Evolutionary conservation across 2,113 vertebrate species (phyloP).

Genomic region (Apodemus sylvaticus): DNA sequence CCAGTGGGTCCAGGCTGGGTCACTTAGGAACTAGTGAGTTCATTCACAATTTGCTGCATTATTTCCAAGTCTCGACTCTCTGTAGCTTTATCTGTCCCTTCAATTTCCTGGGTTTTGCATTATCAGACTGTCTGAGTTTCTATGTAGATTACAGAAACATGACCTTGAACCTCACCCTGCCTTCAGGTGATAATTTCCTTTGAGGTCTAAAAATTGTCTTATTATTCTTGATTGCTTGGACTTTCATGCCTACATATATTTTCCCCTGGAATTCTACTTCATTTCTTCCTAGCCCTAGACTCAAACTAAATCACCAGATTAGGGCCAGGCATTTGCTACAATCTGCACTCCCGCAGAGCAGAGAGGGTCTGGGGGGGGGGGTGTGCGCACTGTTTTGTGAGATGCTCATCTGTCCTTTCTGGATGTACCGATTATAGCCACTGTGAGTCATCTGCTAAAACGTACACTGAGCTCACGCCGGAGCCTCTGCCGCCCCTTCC

Average conservation of each 20-base stretch:
- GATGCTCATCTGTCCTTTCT: constrained; percentile 42
- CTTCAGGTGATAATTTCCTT: neutral
- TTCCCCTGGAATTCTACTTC: neutral
- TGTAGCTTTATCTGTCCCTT: neutral
- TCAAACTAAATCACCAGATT: neutral
- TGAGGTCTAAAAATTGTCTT: neutral
- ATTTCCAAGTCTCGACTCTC: neutral
- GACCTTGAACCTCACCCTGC: neutral
- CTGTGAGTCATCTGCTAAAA: constrained; percentile 63
- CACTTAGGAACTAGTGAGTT: neutral
- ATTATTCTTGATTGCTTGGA: neutral
- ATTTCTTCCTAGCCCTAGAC: neutral
- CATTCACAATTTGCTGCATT: neutral
- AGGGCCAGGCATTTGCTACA: neutral
- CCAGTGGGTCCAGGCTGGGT: neutral
- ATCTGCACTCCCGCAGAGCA: neutral
- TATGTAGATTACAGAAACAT: neutral
- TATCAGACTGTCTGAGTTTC: neutral
- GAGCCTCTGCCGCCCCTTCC: neutral
- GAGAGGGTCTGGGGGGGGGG: neutral
- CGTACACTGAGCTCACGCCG: neutral
- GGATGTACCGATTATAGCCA: constrained; percentile 37
- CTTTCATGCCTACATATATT: neutral
- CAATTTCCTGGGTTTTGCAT: neutral
- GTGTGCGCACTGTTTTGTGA: neutral